Percentiles rank a stretch among this genome's conserved stretches.
Evolutionary conservation across 2,888 invertebrate genomes (phyloP).

Genomic region (Halocaridina rubra): DNA sequence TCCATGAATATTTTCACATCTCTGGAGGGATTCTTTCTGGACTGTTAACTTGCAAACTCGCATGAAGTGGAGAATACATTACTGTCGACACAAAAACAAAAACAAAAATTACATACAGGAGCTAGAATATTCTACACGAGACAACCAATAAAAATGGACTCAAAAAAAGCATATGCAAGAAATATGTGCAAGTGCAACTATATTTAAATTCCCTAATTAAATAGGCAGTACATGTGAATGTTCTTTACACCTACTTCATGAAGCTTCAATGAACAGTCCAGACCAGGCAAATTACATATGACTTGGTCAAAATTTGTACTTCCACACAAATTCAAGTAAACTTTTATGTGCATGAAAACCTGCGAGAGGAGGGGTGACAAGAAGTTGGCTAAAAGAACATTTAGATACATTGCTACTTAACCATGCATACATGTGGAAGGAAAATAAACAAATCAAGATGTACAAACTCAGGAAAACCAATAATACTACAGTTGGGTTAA

Average conservation of each 20-base stretch:
- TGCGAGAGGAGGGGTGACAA: slow-evolving; percentile 49
- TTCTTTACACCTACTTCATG: not conserved
- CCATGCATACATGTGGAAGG: no score
- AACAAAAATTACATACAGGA: no score
- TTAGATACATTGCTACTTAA: no score
- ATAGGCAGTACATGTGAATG: not conserved
- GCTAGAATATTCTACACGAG: not conserved
- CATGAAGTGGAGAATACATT: not conserved
- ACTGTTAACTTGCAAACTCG: slow-evolving; percentile 44
- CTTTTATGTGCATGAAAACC: slow-evolving; percentile 48
- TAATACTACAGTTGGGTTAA: no score
- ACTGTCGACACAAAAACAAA: not conserved
- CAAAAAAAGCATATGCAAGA: not conserved
- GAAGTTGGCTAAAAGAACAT: no score
- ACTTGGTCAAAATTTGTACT: slow-evolving; percentile 60
- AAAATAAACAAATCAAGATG: no score
- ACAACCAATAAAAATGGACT: not conserved
- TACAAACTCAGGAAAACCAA: no score
- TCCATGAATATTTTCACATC: slow-evolving; percentile 47
- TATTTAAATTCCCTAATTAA: no score
- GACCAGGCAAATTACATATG: slow-evolving; percentile 47
- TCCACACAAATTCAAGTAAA: slow-evolving; percentile 57
- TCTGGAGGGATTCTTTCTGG: slow-evolving; percentile 50
- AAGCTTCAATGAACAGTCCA: slow-evolving; percentile 20
- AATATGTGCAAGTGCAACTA: not conserved